Conservation (phyloP, 2,797 vertebrate species). For the Scarus forsteni region DNA sequence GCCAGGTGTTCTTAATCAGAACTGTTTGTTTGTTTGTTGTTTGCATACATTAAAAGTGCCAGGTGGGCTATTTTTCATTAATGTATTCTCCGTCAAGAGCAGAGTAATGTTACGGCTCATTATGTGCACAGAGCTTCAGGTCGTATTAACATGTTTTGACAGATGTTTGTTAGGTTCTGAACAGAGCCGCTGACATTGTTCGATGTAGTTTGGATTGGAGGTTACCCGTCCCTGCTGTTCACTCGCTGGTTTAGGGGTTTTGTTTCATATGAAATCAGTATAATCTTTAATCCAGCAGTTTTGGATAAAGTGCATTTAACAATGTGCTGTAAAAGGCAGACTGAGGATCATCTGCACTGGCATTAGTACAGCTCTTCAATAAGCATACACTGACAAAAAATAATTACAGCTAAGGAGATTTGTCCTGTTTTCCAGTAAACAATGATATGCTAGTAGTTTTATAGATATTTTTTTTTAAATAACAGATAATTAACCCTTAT, state of each 20-base stretch:
- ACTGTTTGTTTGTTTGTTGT: slow-evolving; percentile 65
- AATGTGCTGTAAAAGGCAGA: not conserved
- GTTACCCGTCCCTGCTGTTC: slow-evolving; percentile 32
- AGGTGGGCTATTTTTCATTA: slow-evolving; percentile 73
- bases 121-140: slow-evolving; percentile 66
- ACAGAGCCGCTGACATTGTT: slow-evolving; percentile 35
- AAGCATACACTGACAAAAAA: not conserved
- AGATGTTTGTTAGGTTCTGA: slow-evolving; percentile 71
- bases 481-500: too few species aligned
- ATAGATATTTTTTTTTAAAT: too few species aligned
- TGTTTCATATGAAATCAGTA: not conserved
- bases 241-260: not conserved
- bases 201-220: slow-evolving; percentile 44
- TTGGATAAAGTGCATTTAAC: not conserved
- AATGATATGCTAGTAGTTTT: too few species aligned
- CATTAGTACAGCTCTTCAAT: not conserved
- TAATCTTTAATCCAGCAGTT: too few species aligned
- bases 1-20: slow-evolving; percentile 76
- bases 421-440: too few species aligned
- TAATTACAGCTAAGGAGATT: too few species aligned
- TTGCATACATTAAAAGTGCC: slow-evolving; percentile 71
- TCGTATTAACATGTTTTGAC: slow-evolving; percentile 68
- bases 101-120: slow-evolving; percentile 77
- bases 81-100: slow-evolving; percentile 66
- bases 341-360: not conserved